These are phyloP conservation scores for Drosophila prostipennis DNA, from an alignment of 2,888 invertebrate genomes.

Conservation along the genomic window DNA sequence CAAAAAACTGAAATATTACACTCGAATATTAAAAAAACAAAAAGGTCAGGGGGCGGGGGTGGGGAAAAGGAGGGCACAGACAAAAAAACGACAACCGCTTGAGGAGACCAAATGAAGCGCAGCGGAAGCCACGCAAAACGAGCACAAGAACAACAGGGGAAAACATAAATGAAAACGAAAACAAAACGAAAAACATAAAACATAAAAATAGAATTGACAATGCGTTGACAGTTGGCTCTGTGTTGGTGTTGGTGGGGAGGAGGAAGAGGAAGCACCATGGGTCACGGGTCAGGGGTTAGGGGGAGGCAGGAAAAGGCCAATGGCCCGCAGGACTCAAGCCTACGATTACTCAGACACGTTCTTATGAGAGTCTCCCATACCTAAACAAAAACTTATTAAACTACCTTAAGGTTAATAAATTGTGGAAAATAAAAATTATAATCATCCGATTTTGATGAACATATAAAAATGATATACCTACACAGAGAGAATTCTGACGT, in stretches of 20 bases:
- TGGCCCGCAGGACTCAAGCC: constrained; percentile 18
- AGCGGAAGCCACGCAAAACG: constrained; percentile 67
- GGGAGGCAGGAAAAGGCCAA: constrained; percentile 1
- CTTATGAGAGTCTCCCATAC: background rate
- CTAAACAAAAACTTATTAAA: background rate
- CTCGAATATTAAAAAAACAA: constrained; percentile 72
- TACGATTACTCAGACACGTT: background rate
- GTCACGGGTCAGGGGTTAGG: constrained; percentile 2
- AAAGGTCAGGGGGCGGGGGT: constrained; percentile 17
- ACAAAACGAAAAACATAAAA: constrained; percentile 64
- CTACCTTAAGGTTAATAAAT: too few relatives aligned
- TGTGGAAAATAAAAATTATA: too few relatives aligned
- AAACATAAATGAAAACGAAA: constrained; percentile 60
- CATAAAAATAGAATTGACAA: constrained; percentile 80
- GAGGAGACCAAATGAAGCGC: constrained; percentile 48
- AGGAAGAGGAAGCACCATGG: background rate
- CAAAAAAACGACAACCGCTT: constrained; percentile 23
- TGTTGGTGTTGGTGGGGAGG: constrained; percentile 25
- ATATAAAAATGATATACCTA: too few relatives aligned
- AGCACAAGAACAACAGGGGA: constrained; percentile 28
- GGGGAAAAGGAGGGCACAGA: constrained; percentile 8
- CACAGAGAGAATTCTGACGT: too few relatives aligned
- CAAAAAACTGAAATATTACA: constrained; percentile 75
- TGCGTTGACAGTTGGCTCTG: constrained; percentile 71
- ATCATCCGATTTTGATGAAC: too few relatives aligned